Conservation (phyloP, 2,113 vertebrate genomes). For the Rostratula benghalensis region DNA sequence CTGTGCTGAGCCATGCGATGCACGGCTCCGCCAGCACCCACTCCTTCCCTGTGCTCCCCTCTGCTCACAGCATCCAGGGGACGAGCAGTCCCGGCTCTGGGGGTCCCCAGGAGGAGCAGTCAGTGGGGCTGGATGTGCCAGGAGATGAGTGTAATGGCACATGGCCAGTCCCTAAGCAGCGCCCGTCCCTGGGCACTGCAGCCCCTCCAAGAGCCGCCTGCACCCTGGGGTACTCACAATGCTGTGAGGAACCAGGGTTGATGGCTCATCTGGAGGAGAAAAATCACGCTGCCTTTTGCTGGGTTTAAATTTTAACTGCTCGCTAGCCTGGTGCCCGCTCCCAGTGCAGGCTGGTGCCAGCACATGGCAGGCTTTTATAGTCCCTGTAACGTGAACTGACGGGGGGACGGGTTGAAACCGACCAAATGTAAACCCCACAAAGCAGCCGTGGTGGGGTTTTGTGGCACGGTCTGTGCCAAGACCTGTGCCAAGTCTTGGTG, state of each 20-base stretch:
- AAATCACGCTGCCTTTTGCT: background rate
- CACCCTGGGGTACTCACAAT: rapidly evolving
- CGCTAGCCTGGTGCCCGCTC: background rate
- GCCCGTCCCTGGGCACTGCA: background rate
- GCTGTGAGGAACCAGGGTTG: background rate
- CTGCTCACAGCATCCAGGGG: background rate
- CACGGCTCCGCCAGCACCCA: rapidly evolving
- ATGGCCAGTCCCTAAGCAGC: background rate
- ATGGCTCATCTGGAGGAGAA: background rate
- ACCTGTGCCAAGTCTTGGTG: rapidly evolving
- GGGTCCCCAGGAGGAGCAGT: rapidly evolving
- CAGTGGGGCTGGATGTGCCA: rapidly evolving
- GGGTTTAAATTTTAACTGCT: background rate
- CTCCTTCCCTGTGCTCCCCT: background rate
- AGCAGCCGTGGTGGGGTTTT: background rate
- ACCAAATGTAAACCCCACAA: rapidly evolving
- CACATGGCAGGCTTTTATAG: rapidly evolving
- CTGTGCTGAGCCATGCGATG: background rate
- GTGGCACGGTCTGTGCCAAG: background rate
- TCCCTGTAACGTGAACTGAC: rapidly evolving
- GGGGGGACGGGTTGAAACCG: background rate
- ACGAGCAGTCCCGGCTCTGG: rapidly evolving
- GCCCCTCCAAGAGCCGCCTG: background rate
- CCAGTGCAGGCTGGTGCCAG: background rate
- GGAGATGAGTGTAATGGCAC: background rate